phyloP scores from a whole-genome alignment of 2,888 invertebrate species.

The Nomada goodeniana region DNA sequence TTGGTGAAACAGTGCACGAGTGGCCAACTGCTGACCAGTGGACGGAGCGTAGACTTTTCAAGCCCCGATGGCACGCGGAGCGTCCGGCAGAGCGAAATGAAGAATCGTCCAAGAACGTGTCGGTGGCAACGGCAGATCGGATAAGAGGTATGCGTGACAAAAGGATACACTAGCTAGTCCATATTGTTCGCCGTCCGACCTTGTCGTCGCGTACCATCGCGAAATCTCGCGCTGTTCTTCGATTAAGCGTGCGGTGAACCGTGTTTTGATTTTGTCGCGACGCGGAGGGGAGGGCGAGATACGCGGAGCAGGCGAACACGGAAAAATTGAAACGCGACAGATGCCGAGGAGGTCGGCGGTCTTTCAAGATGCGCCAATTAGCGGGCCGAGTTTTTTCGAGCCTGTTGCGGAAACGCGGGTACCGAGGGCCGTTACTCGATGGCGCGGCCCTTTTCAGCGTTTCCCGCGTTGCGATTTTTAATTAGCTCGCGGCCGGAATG shows the following conservation, averaged over 20 bases:
- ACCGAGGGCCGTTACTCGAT: slow-evolving; percentile 36
- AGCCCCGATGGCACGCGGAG: background rate
- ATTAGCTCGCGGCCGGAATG: slow-evolving; percentile 50
- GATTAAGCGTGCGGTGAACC: background rate
- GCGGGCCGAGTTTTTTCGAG: slow-evolving; percentile 47
- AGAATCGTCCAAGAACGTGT: background rate
- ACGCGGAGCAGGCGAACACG: slow-evolving; percentile 5
- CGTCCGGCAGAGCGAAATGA: slow-evolving; percentile 9
- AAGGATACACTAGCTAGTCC: background rate
- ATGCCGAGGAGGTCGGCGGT: slow-evolving; percentile 40
- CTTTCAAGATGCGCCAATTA: slow-evolving; percentile 70
- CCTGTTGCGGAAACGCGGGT: slow-evolving; percentile 33
- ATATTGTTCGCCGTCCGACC: background rate
- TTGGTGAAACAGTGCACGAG: background rate
- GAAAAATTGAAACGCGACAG: slow-evolving; percentile 10
- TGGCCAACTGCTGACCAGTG: background rate
- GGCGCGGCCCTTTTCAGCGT: slow-evolving; percentile 44
- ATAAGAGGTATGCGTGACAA: slow-evolving; percentile 42
- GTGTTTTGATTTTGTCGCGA: slow-evolving; percentile 25
- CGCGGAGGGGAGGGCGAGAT: background rate
- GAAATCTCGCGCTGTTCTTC: background rate
- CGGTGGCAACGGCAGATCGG: slow-evolving; percentile 5
- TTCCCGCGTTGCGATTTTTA: slow-evolving; percentile 57
- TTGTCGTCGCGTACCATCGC: background rate
- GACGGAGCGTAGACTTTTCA: background rate